Percentiles rank a stretch among this genome's conserved stretches.
phyloP scores from a whole-genome alignment of 92 coral and sea anemone species.

The Anthopleura xanthogrammica region DNA sequence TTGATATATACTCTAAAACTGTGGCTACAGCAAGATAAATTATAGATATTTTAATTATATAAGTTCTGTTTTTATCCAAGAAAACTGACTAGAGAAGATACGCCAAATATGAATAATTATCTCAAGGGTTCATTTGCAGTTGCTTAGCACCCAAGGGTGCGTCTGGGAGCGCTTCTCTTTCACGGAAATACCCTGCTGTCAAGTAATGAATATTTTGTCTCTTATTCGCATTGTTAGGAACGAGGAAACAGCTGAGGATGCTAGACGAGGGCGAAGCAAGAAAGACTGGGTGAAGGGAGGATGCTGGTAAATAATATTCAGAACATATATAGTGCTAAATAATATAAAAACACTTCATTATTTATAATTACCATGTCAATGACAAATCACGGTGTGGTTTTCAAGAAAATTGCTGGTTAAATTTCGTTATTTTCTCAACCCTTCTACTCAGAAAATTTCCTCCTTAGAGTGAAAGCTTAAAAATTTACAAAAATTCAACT shows the following conservation, averaged over 20 bases:
- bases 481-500: no score
- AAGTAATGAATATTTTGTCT: background rate
- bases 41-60: background rate
- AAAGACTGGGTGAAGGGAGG: conserved; percentile 43
- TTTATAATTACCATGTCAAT: no score
- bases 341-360: no score
- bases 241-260: conserved; percentile 21
- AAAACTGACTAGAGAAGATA: background rate
- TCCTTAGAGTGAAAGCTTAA: no score
- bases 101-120: background rate
- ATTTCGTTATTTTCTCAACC: no score
- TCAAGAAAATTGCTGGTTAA: no score
- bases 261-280: conserved; percentile 25
- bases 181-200: background rate
- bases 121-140: background rate
- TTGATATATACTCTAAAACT: no score
- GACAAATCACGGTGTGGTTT: no score
- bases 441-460: no score
- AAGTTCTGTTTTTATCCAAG: background rate
- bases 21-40: no score
- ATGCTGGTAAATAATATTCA: conserved; percentile 23
- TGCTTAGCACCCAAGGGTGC: background rate
- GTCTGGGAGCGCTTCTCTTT: no score
- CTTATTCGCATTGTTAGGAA: background rate
- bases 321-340: no score